Conservation (phyloP, 2,888 invertebrate species). For the Drosophila atripex region DNA sequence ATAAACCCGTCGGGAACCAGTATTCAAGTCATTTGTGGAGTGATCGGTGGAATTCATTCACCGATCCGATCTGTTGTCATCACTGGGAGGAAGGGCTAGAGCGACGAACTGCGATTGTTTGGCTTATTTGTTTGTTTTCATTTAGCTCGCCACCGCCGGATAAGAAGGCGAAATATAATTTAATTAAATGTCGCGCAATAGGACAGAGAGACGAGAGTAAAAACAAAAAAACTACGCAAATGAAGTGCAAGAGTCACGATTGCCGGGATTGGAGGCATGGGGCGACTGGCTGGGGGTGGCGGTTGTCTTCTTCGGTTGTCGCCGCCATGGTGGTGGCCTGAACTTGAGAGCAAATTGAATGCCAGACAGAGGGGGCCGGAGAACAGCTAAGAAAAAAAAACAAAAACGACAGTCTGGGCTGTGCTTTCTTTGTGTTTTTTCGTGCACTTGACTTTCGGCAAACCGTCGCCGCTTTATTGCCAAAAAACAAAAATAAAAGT, state of each 20-base stretch:
- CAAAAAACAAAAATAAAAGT: slow-evolving; percentile 53
- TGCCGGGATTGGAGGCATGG: slow-evolving; percentile 6
- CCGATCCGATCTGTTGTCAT: too few species aligned
- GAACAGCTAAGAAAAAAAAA: slow-evolving; percentile 5
- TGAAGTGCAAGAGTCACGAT: slow-evolving; percentile 49
- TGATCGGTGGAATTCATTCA: too few species aligned
- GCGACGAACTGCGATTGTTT: slow-evolving; percentile 9
- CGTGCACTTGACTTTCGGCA: slow-evolving; percentile 74
- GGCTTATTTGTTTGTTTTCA: slow-evolving; percentile 44
- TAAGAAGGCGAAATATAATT: slow-evolving; percentile 59
- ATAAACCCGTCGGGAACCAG: slow-evolving; percentile 59
- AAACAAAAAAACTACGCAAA: slow-evolving; percentile 50
- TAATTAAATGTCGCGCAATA: slow-evolving; percentile 67
- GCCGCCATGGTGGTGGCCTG: slow-evolving; percentile 39
- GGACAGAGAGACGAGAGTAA: slow-evolving; percentile 6
- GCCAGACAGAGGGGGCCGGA: slow-evolving; percentile 47
- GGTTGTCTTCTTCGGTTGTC: not conserved
- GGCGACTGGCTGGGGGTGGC: slow-evolving; percentile 9
- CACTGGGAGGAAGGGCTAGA: slow-evolving; percentile 7
- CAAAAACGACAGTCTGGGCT: not conserved
- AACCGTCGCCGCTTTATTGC: slow-evolving; percentile 66
- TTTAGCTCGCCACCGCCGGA: slow-evolving; percentile 5
- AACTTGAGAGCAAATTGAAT: slow-evolving; percentile 65
- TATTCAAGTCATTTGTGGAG: slow-evolving; percentile 27
- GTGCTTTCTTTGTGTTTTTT: slow-evolving; percentile 67